Evolutionary conservation across 2,797 vertebrate genomes (phyloP).

Genomic region (Eulemur coronatus): DNA sequence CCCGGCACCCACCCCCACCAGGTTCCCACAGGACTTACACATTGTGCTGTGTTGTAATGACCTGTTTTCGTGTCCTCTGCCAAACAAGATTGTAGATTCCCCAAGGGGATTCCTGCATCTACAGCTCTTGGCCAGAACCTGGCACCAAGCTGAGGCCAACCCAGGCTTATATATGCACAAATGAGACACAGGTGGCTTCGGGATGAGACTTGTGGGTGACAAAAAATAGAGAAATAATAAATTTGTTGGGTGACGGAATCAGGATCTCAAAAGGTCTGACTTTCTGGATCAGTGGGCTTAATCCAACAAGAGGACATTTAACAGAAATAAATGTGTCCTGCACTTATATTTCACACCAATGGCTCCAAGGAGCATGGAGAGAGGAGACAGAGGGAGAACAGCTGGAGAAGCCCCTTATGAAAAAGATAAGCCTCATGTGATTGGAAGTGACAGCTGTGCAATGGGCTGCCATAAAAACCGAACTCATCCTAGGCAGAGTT

Average conservation of each 20-base stretch:
- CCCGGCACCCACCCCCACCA: neutral
- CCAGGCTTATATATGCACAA: neutral
- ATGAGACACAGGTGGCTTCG: neutral
- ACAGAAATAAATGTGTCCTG: neutral
- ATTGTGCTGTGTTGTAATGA: neutral
- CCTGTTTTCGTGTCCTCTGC: neutral
- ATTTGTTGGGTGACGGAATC: neutral
- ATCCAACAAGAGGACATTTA: neutral
- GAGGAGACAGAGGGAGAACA: neutral
- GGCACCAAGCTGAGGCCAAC: neutral
- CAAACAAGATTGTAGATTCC: neutral
- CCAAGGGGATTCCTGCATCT: neutral
- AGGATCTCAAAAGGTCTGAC: neutral
- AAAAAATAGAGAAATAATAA: neutral
- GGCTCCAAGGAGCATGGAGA: neutral
- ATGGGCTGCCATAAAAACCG: neutral
- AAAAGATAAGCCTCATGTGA: neutral
- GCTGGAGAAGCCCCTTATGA: neutral
- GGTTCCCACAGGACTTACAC: neutral
- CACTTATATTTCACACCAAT: neutral
- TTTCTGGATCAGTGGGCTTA: neutral
- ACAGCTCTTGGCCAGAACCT: neutral
- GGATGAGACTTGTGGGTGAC: neutral
- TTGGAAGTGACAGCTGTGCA: neutral
- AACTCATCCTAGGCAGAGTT: neutral